These are phyloP conservation scores for Pterocles gutturalis DNA, from an alignment of 2,113 vertebrate genomes.

Conservation along the genomic window DNA sequence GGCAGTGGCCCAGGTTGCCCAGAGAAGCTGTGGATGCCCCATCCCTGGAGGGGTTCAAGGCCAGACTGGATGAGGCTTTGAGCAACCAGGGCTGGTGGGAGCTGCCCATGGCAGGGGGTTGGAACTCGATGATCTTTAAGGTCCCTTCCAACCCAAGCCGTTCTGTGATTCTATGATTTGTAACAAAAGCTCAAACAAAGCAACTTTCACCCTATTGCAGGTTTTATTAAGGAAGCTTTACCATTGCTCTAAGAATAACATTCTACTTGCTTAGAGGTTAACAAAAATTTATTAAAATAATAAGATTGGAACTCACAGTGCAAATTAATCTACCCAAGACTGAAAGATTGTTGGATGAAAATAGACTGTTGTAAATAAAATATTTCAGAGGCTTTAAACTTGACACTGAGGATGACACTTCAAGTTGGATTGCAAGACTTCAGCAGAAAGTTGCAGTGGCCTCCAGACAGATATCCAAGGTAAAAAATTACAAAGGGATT, in stretches of 20 bases:
- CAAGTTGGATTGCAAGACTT: not conserved
- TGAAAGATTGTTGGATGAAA: not conserved
- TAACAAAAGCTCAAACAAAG: conserved; percentile 39
- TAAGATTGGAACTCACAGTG: conserved; percentile 4
- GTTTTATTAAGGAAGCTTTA: conserved; percentile 13
- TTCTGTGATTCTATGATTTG: not conserved
- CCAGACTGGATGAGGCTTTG: too few relatives aligned
- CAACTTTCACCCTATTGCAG: not conserved
- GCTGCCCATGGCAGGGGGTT: too few relatives aligned
- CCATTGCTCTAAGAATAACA: conserved; percentile 17
- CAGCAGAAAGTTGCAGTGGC: not conserved
- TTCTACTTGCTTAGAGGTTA: conserved; percentile 33
- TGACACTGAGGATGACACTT: not conserved
- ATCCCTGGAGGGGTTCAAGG: too few relatives aligned
- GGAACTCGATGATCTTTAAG: too few relatives aligned
- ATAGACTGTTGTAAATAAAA: conserved; percentile 10
- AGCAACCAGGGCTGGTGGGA: too few relatives aligned
- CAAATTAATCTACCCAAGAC: conserved; percentile 9
- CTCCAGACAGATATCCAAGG: not conserved
- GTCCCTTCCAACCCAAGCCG: too few relatives aligned
- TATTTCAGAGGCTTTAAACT: not conserved
- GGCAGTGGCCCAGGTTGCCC: too few relatives aligned
- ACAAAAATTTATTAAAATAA: conserved; percentile 63
- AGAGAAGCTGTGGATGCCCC: too few relatives aligned
- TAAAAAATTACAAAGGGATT: conserved; percentile 6